These are phyloP conservation scores for Bombus fervidus DNA, from an alignment of 1,140 invertebrate genomes.

Conservation along the genomic window DNA sequence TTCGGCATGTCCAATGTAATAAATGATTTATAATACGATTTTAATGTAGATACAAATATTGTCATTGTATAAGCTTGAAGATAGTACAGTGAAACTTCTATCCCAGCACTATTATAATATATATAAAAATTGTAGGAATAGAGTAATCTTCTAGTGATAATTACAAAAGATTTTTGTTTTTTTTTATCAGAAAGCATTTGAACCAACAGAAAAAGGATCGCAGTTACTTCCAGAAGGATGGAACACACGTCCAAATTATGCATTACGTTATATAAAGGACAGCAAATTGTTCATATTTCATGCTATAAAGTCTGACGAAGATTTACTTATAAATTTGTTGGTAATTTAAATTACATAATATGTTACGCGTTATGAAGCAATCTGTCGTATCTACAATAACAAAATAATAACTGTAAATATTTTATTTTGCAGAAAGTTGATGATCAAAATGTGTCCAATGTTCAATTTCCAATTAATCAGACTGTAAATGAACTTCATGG, in stretches of 20 bases:
- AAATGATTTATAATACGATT: neutral
- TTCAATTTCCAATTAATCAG: slow-evolving; percentile 76
- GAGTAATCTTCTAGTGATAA: neutral
- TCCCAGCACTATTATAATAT: neutral
- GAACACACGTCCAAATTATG: slow-evolving; percentile 85
- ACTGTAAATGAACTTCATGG: slow-evolving; percentile 79
- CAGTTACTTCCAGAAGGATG: slow-evolving; percentile 88
- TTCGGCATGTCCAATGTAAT: neutral
- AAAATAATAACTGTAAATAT: slow-evolving; percentile 13
- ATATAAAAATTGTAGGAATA: neutral
- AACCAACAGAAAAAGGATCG: slow-evolving; percentile 84
- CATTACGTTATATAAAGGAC: slow-evolving; percentile 86
- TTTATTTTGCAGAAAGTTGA: slow-evolving; percentile 76
- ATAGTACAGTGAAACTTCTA: neutral
- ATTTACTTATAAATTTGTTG: slow-evolving; percentile 86
- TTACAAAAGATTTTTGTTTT: neutral
- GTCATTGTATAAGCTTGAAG: neutral
- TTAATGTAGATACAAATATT: neutral
- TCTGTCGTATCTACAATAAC: neutral
- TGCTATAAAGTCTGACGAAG: slow-evolving; percentile 85
- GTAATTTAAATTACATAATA: slow-evolving; percentile 78
- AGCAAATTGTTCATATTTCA: slow-evolving; percentile 87
- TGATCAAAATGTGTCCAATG: slow-evolving; percentile 77
- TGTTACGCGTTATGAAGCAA: neutral
- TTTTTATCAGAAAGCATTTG: slow-evolving; percentile 83